Evolutionary conservation across 2,797 vertebrate genomes (phyloP).

Genomic region (Sylvia borin): DNA sequence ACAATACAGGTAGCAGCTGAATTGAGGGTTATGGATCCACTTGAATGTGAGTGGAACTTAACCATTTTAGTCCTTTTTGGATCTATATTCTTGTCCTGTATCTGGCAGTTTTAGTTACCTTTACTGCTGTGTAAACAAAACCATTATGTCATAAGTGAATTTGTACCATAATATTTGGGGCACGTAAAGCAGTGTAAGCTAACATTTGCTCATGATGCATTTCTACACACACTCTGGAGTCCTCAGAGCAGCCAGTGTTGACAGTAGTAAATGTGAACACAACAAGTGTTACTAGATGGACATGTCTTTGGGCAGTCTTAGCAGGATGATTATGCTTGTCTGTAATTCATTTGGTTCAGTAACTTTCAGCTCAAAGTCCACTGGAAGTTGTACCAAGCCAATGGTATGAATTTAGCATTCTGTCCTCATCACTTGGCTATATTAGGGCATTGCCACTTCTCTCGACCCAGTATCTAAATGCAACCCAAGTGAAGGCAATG

Average conservation of each 20-base stretch:
- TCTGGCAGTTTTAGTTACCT: background rate
- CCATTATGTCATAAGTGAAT: background rate
- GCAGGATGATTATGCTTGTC: slow-evolving; percentile 27
- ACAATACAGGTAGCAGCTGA: background rate
- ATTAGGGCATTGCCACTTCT: background rate
- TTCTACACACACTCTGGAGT: background rate
- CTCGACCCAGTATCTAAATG: background rate
- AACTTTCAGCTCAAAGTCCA: slow-evolving; percentile 41
- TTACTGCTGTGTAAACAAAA: background rate
- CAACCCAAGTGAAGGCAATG: background rate
- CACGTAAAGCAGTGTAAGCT: background rate
- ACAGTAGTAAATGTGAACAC: background rate
- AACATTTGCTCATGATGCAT: background rate
- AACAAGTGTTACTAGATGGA: background rate
- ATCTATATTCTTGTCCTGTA: background rate
- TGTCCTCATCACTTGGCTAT: background rate
- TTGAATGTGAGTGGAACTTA: background rate
- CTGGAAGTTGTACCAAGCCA: background rate
- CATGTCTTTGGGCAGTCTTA: slow-evolving; percentile 40
- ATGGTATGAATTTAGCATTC: background rate
- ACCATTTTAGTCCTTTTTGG: background rate
- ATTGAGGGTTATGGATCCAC: background rate
- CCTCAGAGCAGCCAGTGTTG: background rate
- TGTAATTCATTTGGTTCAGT: background rate
- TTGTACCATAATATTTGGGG: background rate